A percentile compares a stretch with the other conserved stretches of the same genome.
These are phyloP conservation scores for Muntiacus muntjak DNA, from an alignment of 2,113 vertebrate species.

Conservation along the genomic window DNA sequence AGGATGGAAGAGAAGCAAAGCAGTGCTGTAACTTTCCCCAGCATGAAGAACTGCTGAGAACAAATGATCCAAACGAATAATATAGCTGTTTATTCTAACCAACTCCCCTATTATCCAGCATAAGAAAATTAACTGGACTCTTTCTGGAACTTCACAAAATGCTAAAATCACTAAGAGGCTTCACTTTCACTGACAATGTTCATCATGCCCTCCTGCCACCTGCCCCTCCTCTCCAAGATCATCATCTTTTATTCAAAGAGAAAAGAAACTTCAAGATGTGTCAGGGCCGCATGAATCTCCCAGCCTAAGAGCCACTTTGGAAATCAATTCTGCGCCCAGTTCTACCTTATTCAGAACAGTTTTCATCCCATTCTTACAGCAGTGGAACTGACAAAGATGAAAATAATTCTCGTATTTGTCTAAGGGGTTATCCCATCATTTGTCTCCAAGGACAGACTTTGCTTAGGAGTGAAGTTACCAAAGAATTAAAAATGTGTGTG, in stretches of 20 bases:
- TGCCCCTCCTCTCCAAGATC: no score
- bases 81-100: neutral
- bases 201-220: neutral
- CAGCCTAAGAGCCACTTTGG: neutral
- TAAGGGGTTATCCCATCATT: neutral
- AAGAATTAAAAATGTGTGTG: neutral
- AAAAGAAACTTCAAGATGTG: neutral
- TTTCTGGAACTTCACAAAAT: neutral
- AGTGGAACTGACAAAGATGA: neutral
- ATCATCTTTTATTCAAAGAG: neutral
- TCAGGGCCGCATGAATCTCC: accelerated
- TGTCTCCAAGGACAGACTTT: neutral
- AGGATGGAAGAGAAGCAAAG: neutral
- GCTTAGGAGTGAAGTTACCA: accelerated
- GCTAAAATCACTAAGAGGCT: neutral
- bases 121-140: neutral
- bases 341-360: no score
- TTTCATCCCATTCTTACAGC: neutral
- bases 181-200: neutral
- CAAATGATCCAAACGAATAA: neutral
- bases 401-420: neutral
- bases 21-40: neutral
- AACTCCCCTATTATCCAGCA: neutral
- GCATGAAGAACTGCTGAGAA: neutral
- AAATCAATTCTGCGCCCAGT: neutral